Evolutionary conservation across 1,140 invertebrate genomes (phyloP).

Genomic region (Batillaria attramentaria): DNA sequence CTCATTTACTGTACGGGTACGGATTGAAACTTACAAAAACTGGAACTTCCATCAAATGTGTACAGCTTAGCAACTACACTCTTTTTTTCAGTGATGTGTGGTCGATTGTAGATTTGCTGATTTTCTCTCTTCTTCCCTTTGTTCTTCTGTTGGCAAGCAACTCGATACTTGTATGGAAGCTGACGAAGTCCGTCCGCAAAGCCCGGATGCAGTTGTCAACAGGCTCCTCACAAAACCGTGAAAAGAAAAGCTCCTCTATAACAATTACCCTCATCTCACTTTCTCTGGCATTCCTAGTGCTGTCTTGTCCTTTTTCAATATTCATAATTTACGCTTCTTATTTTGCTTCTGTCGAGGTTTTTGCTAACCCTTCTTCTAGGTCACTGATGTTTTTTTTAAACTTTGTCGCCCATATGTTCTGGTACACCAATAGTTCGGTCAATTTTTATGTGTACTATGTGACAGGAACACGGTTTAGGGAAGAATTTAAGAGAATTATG

Average conservation of each 20-base stretch:
- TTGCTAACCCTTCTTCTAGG: no score
- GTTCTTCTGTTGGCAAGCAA: constrained; percentile 1
- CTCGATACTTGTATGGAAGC: not conserved
- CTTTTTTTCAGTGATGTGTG: no score
- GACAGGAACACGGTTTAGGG: not conserved
- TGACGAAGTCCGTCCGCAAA: not conserved
- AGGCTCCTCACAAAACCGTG: not conserved
- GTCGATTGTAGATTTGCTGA: constrained; percentile 45
- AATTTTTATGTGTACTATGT: constrained; percentile 5
- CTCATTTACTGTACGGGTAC: no score
- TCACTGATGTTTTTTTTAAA: constrained; percentile 4
- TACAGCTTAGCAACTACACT: no score
- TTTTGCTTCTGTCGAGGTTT: not conserved
- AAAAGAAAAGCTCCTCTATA: constrained; percentile 29
- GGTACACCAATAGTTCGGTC: not conserved
- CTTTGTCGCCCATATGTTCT: not conserved
- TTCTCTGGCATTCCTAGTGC: constrained; percentile 42
- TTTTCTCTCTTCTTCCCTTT: constrained; percentile 25
- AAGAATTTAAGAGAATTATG: no score
- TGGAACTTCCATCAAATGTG: no score
- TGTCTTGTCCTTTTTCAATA: constrained; percentile 41
- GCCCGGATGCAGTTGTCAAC: not conserved
- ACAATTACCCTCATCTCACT: constrained; percentile 44
- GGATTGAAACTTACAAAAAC: no score
- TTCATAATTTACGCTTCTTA: not conserved